These are phyloP conservation scores for Marcusenius ussheri DNA, from an alignment of 2,113 vertebrate genomes.

Conservation along the genomic window DNA sequence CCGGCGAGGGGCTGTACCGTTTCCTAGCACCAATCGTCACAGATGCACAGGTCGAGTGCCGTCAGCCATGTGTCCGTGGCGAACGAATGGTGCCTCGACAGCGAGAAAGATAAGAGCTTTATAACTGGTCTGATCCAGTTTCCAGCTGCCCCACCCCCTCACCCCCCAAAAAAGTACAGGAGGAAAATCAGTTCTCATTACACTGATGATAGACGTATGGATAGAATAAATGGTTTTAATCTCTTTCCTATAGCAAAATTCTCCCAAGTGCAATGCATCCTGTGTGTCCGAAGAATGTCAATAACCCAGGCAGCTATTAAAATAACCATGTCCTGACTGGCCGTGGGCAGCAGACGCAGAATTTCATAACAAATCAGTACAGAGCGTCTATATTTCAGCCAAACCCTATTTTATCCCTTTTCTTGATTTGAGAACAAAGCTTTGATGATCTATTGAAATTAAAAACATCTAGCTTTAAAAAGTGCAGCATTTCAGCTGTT, in stretches of 20 bases:
- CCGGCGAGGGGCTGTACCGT: background rate
- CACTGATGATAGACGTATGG: background rate
- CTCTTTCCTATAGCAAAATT: background rate
- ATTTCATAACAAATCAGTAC: slow-evolving; percentile 46
- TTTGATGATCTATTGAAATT: slow-evolving; percentile 20
- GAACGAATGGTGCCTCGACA: too few species aligned
- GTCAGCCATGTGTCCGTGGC: too few species aligned
- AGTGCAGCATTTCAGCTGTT: background rate
- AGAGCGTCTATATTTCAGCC: slow-evolving; percentile 39
- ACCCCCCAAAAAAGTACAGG: background rate
- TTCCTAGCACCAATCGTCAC: background rate
- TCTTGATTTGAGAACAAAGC: slow-evolving; percentile 37
- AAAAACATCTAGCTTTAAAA: slow-evolving; percentile 12
- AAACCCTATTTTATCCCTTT: slow-evolving; percentile 40
- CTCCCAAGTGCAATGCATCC: background rate
- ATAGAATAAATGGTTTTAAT: background rate
- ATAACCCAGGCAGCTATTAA: slow-evolving; percentile 32
- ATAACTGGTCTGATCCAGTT: background rate
- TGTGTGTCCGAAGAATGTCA: slow-evolving; percentile 16
- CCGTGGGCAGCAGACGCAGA: background rate
- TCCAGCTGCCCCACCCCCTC: background rate
- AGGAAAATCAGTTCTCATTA: background rate
- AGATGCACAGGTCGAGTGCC: background rate
- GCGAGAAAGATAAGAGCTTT: background rate
- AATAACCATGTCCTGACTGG: slow-evolving; percentile 45